Conservation (phyloP, 2,888 invertebrate genomes). For the Tetragonisca angustula region DNA sequence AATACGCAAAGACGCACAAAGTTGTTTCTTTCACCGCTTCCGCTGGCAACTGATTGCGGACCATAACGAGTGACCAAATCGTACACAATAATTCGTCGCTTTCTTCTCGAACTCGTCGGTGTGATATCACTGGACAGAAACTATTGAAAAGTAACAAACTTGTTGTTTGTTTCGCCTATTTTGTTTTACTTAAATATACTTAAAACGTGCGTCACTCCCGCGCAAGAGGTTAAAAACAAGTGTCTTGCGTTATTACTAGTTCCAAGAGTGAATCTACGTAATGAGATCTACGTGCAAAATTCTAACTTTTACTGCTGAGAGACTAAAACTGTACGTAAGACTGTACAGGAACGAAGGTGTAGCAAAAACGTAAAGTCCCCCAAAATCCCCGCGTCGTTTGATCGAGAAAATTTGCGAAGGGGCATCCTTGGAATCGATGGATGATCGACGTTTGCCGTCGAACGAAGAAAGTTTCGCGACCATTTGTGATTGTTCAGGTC, state of each 20-base stretch:
- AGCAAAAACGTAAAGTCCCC: background rate
- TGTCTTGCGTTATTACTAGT: background rate
- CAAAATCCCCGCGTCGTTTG: background rate
- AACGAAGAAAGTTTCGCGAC: slow-evolving; percentile 21
- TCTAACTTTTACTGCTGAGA: background rate
- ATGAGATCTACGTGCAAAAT: background rate
- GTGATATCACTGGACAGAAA: too few relatives aligned
- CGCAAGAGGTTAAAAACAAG: background rate
- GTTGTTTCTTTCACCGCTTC: background rate
- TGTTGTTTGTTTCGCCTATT: too few relatives aligned
- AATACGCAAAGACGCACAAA: background rate
- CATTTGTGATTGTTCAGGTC: slow-evolving; percentile 18
- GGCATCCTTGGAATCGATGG: background rate
- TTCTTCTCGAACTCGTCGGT: too few relatives aligned
- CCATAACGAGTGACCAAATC: too few relatives aligned
- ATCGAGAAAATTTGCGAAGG: background rate
- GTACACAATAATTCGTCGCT: too few relatives aligned
- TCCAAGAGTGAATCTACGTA: background rate
- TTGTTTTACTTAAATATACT: too few relatives aligned
- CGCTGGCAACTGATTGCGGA: too few relatives aligned
- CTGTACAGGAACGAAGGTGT: too few relatives aligned
- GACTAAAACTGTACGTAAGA: background rate
- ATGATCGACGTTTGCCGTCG: background rate
- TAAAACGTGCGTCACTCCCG: too few relatives aligned
- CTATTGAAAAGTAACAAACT: too few relatives aligned